These are phyloP conservation scores for Helogale parvula DNA, from an alignment of 2,113 vertebrate species.

Conservation along the genomic window DNA sequence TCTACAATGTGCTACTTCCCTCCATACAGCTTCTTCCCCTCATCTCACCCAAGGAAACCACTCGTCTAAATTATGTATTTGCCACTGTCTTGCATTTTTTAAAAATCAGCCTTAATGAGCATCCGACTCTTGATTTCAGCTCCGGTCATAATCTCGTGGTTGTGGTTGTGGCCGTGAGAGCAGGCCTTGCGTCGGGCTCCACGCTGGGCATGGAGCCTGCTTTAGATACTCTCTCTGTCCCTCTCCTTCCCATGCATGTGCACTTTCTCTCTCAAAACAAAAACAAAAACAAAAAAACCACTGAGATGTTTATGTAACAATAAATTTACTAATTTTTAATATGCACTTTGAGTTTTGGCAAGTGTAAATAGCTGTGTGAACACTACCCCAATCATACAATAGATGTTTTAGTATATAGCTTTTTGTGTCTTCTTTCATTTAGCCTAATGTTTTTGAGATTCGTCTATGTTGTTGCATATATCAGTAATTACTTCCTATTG, in stretches of 20 bases:
- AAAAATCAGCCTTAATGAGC: neutral
- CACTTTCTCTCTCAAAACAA: too few species aligned
- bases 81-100: neutral
- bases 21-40: neutral
- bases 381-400: neutral
- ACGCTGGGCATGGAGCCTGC: too few species aligned
- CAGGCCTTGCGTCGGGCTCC: too few species aligned
- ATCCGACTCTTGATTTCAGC: too few species aligned
- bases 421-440: constrained; percentile 16
- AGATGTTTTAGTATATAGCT: neutral
- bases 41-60: neutral
- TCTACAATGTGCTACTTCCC: neutral
- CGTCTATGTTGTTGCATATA: neutral
- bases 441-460: neutral
- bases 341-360: neutral
- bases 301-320: neutral
- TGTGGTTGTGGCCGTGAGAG: too few species aligned
- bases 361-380: neutral
- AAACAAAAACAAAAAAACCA: neutral
- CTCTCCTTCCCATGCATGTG: too few species aligned
- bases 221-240: too few species aligned
- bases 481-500: neutral
- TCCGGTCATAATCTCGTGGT: too few species aligned
- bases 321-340: neutral
- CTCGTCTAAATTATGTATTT: neutral